These are phyloP conservation scores for Corythornis cristatus DNA, from an alignment of 2,113 vertebrate genomes.

Conservation along the genomic window DNA sequence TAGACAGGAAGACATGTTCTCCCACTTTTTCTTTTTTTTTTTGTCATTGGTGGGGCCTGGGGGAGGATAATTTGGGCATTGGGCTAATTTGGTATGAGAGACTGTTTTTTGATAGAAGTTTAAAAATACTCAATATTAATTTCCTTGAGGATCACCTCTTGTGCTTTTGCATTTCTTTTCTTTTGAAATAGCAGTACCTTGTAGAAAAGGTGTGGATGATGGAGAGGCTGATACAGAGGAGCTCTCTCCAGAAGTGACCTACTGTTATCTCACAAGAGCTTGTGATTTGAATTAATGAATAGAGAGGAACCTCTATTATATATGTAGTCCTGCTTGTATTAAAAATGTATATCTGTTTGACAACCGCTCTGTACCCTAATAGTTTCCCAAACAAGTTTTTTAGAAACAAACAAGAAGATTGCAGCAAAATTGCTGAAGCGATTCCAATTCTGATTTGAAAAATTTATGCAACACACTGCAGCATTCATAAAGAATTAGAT, in stretches of 20 bases:
- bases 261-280: accelerated
- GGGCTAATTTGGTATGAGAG: background rate
- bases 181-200: background rate
- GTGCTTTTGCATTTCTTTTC: background rate
- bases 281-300: background rate
- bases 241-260: background rate
- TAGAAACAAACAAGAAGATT: background rate
- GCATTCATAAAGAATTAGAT: background rate
- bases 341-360: background rate
- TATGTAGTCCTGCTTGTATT: background rate
- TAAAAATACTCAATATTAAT: background rate
- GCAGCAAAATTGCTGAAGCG: background rate
- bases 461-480: background rate
- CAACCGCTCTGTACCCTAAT: accelerated
- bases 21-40: background rate
- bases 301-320: background rate
- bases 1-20: background rate
- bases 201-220: background rate
- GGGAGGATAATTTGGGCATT: background rate
- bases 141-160: background rate
- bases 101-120: background rate
- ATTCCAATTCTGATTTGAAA: background rate
- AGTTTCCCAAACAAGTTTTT: background rate
- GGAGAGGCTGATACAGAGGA: background rate
- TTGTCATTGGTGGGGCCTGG: too few species aligned